Evolutionary conservation across 1,140 invertebrate species (phyloP).

Genomic region (Carposina sasakii): DNA sequence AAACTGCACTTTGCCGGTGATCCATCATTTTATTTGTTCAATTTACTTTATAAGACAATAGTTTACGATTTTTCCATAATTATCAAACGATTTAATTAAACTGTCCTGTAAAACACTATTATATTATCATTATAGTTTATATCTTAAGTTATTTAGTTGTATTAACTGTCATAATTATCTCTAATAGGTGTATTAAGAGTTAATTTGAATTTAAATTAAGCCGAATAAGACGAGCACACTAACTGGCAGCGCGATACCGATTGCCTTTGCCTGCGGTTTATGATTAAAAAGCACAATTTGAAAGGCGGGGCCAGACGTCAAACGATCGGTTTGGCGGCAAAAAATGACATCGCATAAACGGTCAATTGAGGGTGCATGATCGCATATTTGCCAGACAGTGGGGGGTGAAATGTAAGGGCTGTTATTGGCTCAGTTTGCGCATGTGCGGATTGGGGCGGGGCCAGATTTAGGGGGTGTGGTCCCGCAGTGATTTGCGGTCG

Average conservation of each 20-base stretch:
- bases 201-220: constrained; percentile 22
- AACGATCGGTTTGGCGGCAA: constrained; percentile 51
- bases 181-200: constrained; percentile 17
- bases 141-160: not conserved
- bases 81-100: not conserved
- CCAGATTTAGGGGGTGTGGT: constrained; percentile 57
- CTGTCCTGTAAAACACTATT: not conserved
- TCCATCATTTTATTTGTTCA: constrained; percentile 41
- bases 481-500: constrained; percentile 63
- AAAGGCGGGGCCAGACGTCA: constrained; percentile 44
- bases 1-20: constrained; percentile 38
- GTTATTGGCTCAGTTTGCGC: constrained; percentile 47
- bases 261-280: constrained; percentile 49
- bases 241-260: constrained; percentile 18
- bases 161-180: no score
- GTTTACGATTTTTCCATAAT: not conserved
- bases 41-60: constrained; percentile 27
- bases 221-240: constrained; percentile 12
- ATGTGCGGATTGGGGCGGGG: constrained; percentile 40
- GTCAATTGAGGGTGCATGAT: constrained; percentile 55
- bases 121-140: not conserved
- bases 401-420: constrained; percentile 22
- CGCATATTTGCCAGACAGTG: constrained; percentile 16
- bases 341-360: constrained; percentile 61
- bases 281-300: constrained; percentile 49